Evolutionary conservation across 2,113 vertebrate genomes (phyloP), one percentile per base, ranked within the genome.

Genomic region (Antechinus stuartii): DNA sequence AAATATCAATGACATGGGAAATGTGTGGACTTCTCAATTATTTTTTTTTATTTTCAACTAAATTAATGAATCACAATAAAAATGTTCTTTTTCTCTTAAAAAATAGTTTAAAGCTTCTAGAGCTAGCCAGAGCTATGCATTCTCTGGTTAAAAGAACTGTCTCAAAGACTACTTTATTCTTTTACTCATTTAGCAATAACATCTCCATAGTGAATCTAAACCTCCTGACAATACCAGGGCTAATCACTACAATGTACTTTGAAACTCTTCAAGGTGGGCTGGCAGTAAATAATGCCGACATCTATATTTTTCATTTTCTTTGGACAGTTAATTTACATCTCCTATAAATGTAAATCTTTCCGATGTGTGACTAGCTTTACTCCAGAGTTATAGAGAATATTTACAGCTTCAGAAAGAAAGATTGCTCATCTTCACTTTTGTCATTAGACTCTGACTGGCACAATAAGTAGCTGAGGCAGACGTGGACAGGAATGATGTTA

Each of bases 241-340:
- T 55, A 94, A 95, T 95, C 94, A 97, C 14, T 89, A 54, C 0
- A 3, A 0, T 24, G 30, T 68, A 54, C 89, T 91, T 35, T 95
- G 92, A 97, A 96, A 35, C 24, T 94, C 92, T 92, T 89, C 54
- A 96, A 52, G 93, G 90, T 22, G 19, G 8, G 91, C 95, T 94
- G n/a, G 68, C 12, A 94, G 93, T 93, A 97, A 98, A 97, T 98
- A 97, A 96, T 90, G 12, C 42, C 61, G 54, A 96, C 24, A 94
- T 68, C 16, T 91, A 0, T 89, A 91, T 90, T 93, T 97, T 97
- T 94, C 94, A 94, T 95, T 97, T 94, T 96, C 76, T 94, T 94
- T 92, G 91, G 89, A 95, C 68, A 96, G 94, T 91, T 97, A 96
- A 97, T 97, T 98, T 97, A 96, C 92, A 92, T 89, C 95, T 94